These are phyloP conservation scores for Drosophila bocqueti DNA, from an alignment of 1,140 invertebrate species.

Conservation along the genomic window DNA sequence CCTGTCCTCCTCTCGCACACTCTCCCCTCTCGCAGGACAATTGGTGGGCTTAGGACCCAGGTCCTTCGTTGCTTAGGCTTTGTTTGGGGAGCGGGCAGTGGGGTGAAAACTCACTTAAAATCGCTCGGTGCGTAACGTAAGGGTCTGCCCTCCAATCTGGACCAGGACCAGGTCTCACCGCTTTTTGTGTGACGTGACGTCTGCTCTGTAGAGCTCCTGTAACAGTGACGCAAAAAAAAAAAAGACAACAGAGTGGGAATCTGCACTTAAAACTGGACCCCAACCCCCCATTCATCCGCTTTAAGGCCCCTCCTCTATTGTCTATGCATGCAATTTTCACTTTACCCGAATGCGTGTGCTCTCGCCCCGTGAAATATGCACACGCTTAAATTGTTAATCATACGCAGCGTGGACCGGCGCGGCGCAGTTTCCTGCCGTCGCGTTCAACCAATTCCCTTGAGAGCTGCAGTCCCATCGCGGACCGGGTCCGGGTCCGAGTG, in stretches of 20 bases:
- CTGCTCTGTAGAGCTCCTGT: conserved; percentile 49
- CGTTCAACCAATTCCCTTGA: conserved; percentile 41
- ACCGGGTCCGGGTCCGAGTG: conserved; percentile 15
- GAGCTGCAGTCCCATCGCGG: background rate
- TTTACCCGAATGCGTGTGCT: conserved; percentile 45
- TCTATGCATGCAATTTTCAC: conserved; percentile 62
- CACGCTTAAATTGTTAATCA: conserved; percentile 75
- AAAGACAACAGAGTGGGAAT: background rate
- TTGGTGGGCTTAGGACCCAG: conserved; percentile 16
- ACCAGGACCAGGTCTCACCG: conserved; percentile 8
- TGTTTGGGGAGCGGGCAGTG: conserved; percentile 49
- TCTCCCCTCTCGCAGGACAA: conserved; percentile 15
- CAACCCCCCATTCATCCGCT: conserved; percentile 6
- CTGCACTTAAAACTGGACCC: conserved; percentile 24
- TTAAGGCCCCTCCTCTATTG: conserved; percentile 36
- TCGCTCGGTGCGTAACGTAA: conserved; percentile 20
- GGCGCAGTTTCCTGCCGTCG: conserved; percentile 23
- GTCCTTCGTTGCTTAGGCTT: conserved; percentile 35
- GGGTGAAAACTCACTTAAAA: conserved; percentile 74
- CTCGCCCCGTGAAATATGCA: conserved; percentile 62
- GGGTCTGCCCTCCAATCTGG: conserved; percentile 18
- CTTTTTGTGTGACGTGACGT: conserved; percentile 29
- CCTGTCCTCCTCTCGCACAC: conserved; percentile 4
- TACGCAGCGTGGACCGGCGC: conserved; percentile 66
- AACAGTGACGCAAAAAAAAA: conserved; percentile 27